Base-by-base conservation (phyloP, 2,113 vertebrate genomes). In the Gobiocypris rarus region DNA sequence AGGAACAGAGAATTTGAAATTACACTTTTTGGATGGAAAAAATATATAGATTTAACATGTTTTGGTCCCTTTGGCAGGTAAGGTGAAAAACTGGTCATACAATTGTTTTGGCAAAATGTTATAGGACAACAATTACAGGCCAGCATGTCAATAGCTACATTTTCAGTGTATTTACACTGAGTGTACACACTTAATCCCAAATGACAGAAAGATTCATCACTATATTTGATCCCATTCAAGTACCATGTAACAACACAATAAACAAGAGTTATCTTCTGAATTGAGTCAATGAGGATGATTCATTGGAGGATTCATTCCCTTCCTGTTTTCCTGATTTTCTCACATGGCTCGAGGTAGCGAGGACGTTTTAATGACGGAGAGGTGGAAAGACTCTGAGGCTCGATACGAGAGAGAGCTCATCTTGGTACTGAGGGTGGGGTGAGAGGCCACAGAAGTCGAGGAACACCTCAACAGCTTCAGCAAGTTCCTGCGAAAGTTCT, bases 401-500 rank as follows among this genome's bases (percentile, higher is more conserved):
- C 82, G 84, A 69, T 86, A 86, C 5, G 87, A 88, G 31, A 88
- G 71, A 22, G 82, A 82, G 77, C 87, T 88, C 87, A 88, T 88
- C 63, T 88, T 88, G 63, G 71, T 83, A 22, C 81, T 86, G 69
- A 88, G 87, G 73, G 31, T 65, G 38, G 81, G 61, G 43, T 86
- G 85, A 24, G 82, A 11, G 19, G 74, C 63, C 5, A 67, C 26
- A 26, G 70, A 63, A 3, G 26, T 58, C 7, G 63, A 67, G 11
- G 76, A 67, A 26, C 78, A 83, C 31, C 38, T 75, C 76, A 84
- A 65, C 7, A 88, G 87, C 17, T 83, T 81, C 56, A 88, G 76
- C 59, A 89, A 78, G 65, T 82, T 89, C 81, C 77, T 79, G n/a
- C 88, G 82, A 31, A 81, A 87, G 59, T 83, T 86, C 58, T 63